A percentile compares a stretch with the other conserved stretches of the same genome.
Conservation (phyloP, 2,888 invertebrate genomes). For the Hylaea fasciaria region DNA sequence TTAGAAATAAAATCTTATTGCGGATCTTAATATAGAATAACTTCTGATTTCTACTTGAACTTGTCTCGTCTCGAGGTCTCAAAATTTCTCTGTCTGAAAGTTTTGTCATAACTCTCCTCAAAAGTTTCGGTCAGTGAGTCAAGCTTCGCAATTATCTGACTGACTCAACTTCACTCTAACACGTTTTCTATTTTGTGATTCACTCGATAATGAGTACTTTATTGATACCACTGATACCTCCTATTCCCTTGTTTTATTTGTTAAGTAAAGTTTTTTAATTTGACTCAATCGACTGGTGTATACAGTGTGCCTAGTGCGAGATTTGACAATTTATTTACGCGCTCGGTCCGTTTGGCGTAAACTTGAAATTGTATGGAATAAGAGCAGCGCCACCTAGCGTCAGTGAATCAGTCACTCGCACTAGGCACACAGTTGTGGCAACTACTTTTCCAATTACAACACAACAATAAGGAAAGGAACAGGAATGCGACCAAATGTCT, state of each 20-base stretch:
- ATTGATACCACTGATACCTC: slow-evolving; percentile 18
- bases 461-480: slow-evolving; percentile 16
- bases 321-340: too few species aligned
- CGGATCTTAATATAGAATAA: too few species aligned
- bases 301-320: too few species aligned
- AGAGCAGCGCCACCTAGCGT: too few species aligned
- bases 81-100: slow-evolving; percentile 4
- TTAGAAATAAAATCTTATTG: too few species aligned
- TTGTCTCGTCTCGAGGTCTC: too few species aligned
- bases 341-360: too few species aligned
- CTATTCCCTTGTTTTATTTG: slow-evolving; percentile 3
- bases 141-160: slow-evolving; percentile 40
- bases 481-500: slow-evolving; percentile 14
- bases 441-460: neutral
- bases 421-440: neutral
- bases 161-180: slow-evolving; percentile 32
- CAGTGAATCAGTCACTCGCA: too few species aligned
- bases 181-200: slow-evolving; percentile 45
- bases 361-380: too few species aligned
- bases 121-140: slow-evolving; percentile 56
- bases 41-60: slow-evolving; percentile 3
- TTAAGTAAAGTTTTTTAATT: neutral
- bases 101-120: slow-evolving; percentile 4
- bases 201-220: slow-evolving; percentile 31
- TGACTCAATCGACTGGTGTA: too few species aligned